Evolutionary conservation across 2,888 invertebrate genomes (phyloP), one percentile per base, ranked within the genome.

Genomic region (Chelonus formosanus): DNA sequence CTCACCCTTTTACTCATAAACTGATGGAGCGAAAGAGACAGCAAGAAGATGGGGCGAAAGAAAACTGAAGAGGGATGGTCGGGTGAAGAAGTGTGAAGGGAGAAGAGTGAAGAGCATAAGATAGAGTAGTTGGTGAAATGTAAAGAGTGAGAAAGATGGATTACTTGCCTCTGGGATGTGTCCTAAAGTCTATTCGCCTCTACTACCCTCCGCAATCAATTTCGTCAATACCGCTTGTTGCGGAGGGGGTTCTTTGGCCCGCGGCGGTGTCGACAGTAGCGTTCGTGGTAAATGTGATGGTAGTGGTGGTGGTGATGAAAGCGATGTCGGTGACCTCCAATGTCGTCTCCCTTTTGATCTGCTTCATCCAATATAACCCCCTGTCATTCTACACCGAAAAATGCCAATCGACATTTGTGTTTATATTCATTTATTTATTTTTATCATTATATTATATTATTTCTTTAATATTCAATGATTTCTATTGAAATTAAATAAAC

Each of bases 141-240:
- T 36, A 50, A 35, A 59, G 60, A 63, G 60, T 35, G 52, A 67
- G 59, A 53, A 65, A 65, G 58, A 55, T 50, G 64, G 54, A 65
- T 57, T 56, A 52, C 56, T 52, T 8, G 50, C 48, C 56, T 40
- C 36, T 55, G 36, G 40, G 76, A 73, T 44, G 43, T 50, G 56
- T 54, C 60, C 58, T 48, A 54, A 63, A 60, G 60, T 59, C 48
- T 59, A 48, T 59, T 52, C 55, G 44, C 55, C 35, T 67, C 10
- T 63, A 54, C 76, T 75, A 78, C 75, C 74, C 76, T 74, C 76
- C 75, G 75, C 80, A 80, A 80, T 80, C 80, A 80, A 80, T 80
- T 80, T 80, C 79, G 78, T 80, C 80, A 80, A 80, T 80, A 79
- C 77, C 77, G 79, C 79, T 80, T 80, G 80, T 80, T 80, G 79